Evolutionary conservation across 2,888 invertebrate genomes (phyloP).

Genomic region (Oscheius sp.): DNA sequence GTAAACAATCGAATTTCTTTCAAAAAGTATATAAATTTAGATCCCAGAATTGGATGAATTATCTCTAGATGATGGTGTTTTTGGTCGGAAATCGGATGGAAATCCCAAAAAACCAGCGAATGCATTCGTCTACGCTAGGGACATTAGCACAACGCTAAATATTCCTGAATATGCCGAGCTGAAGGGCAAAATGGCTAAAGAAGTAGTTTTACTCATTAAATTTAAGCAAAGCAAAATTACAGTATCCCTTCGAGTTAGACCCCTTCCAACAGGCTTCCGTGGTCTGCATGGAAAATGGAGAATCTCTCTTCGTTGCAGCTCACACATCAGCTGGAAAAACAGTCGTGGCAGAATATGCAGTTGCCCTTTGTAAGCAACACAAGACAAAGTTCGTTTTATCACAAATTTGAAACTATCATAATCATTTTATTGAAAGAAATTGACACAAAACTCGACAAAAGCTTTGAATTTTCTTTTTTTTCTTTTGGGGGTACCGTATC

Average conservation of each 20-base stretch:
- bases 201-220: slow-evolving; percentile 33
- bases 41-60: background rate
- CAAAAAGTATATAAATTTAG: slow-evolving; percentile 12
- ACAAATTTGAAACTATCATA: too few relatives aligned
- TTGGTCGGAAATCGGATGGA: background rate
- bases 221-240: slow-evolving; percentile 18
- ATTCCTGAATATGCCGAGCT: slow-evolving; percentile 41
- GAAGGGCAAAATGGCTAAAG: slow-evolving; percentile 46
- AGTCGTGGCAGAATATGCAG: slow-evolving; percentile 98
- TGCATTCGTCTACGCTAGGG: slow-evolving; percentile 34
- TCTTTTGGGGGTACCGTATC: too few relatives aligned
- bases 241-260: slow-evolving; percentile 86
- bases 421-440: too few relatives aligned
- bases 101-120: background rate
- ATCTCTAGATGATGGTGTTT: background rate
- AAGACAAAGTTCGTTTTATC: slow-evolving; percentile 56
- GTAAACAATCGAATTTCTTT: background rate
- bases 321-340: slow-evolving; percentile 97
- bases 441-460: too few relatives aligned
- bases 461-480: too few relatives aligned
- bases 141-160: slow-evolving; percentile 32
- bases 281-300: slow-evolving; percentile 84
- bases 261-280: slow-evolving; percentile 97
- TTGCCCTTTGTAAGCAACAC: slow-evolving; percentile 87
- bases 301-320: slow-evolving; percentile 97